These are phyloP conservation scores for Notolepis coatsorum DNA, from an alignment of 2,797 vertebrate species.

Conservation along the genomic window DNA sequence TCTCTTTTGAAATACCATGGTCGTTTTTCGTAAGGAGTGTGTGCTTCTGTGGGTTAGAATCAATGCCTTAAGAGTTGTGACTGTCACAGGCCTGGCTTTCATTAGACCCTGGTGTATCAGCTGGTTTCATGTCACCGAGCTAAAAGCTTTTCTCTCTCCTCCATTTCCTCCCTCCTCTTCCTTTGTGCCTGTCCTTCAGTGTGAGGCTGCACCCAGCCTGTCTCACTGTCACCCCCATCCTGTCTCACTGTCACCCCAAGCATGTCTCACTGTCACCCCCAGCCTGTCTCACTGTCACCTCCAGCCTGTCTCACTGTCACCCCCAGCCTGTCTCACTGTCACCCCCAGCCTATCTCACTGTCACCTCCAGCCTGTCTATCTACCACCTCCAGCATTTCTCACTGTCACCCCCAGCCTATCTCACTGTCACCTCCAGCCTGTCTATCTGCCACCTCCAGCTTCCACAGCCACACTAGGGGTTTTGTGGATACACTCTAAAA, in stretches of 20 bases:
- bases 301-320: slow-evolving; percentile 13
- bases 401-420: no score
- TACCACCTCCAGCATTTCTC: slow-evolving; percentile 64
- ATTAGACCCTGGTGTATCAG: no score
- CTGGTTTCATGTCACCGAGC: slow-evolving; percentile 21
- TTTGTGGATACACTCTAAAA: no score
- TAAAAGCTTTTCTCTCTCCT: slow-evolving; percentile 26
- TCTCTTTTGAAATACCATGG: no score
- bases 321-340: no score
- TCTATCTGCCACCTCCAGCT: slow-evolving; percentile 62
- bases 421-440: slow-evolving; percentile 31
- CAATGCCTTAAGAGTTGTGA: no score
- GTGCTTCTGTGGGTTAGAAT: no score
- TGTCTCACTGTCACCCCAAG: slow-evolving; percentile 14
- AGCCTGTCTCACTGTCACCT: no score
- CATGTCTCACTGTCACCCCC: no score
- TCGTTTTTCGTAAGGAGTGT: no score
- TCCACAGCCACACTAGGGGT: slow-evolving; percentile 31
- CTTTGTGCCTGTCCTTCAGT: slow-evolving; percentile 5
- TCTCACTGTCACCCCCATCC: no score
- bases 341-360: no score
- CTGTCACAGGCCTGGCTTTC: slow-evolving; percentile 15
- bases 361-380: slow-evolving; percentile 39
- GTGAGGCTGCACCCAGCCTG: slow-evolving; percentile 29
- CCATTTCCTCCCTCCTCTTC: neutral